A percentile compares a stretch with the other conserved stretches of the same genome.
Conservation (phyloP, 2,888 invertebrate genomes). For the Tenthredo scrophulariae region DNA sequence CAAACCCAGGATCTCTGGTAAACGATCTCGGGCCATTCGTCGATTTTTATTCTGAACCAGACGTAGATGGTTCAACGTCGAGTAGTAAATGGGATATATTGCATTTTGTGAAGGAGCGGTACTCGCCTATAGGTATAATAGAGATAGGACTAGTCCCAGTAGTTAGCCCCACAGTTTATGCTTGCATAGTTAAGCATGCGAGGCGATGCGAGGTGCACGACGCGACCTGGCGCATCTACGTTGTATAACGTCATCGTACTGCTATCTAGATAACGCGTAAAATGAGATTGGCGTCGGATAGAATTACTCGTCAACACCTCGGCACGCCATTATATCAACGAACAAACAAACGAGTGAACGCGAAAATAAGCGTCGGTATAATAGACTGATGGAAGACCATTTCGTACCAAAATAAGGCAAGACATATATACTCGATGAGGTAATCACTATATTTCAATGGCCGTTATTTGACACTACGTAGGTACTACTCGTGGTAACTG, state of each 20-base stretch:
- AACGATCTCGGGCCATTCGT: slow-evolving; percentile 3
- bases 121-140: slow-evolving; percentile 29
- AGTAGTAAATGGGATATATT: slow-evolving; percentile 46
- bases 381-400: slow-evolving; percentile 9
- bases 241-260: not conserved
- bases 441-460: not conserved
- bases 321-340: not conserved
- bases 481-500: not conserved
- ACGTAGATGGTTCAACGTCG: slow-evolving; percentile 28
- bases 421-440: not conserved
- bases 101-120: slow-evolving; percentile 24
- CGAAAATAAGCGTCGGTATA: slow-evolving; percentile 1
- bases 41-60: slow-evolving; percentile 44
- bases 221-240: slow-evolving; percentile 3
- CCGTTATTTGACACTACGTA: not conserved
- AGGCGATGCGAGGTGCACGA: slow-evolving; percentile 6
- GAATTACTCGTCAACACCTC: slow-evolving; percentile 42
- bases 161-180: slow-evolving; percentile 33
- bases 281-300: slow-evolving; percentile 39
- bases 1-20: slow-evolving; percentile 5
- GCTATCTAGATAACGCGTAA: slow-evolving; percentile 16
- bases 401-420: not conserved
- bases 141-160: slow-evolving; percentile 35
- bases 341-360: slow-evolving; percentile 17
- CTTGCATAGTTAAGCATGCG: slow-evolving; percentile 21